Base-by-base conservation (phyloP, 2,888 invertebrate species). In the Oithona nana region DNA sequence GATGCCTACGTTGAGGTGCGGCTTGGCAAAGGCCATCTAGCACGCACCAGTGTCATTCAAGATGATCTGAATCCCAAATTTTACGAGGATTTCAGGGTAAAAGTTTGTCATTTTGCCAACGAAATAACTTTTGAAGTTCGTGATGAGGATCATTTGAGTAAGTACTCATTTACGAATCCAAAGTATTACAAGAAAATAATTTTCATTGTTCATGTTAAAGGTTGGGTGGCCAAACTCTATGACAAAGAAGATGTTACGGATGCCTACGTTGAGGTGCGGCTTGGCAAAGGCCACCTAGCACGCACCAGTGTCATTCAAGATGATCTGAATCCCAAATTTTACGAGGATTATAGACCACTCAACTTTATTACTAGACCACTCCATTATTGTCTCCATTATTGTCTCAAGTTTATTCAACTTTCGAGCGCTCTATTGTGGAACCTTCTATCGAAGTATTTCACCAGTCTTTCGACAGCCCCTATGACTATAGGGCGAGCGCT, bases 221-320 rank as follows among this genome's bases (percentile, higher is more conserved):
- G 51, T n/a, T 61, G 54, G 61, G 26, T 51, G n/a, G 13, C 54
- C 1, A 61, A 61, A 22, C 20, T 61, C n/a, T 52, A 66, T 22
- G 65, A 65, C 61, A 66, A 66, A 60, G 66, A 66, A 59, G 66
- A 66, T 60, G 65, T 66, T 28, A 66, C 64, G n/a, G 66, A 66
- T 28, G 63, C 66, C 8, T 66, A 64, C 55, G 65, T 66, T 28
- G 66, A 66, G 13, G 64, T 66, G 26, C 57, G 48, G 48, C 57
- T 66, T 1, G 64, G 64, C 39, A 66, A 66, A 39, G 57, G 56
- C 65, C 66, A 65, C 55, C 58, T 66, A 16, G 65, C 65, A 13
- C 66, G 65, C 22, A 66, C 66, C 2, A 61, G 63, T 22, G 66
- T 66, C 39, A 66, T 66, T 20, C 64, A 65, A 50, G 66, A 66